Percentiles rank a stretch among this genome's conserved stretches.
Evolutionary conservation across 1,140 invertebrate genomes (phyloP).

Genomic region (Camponotus pennsylvanicus): DNA sequence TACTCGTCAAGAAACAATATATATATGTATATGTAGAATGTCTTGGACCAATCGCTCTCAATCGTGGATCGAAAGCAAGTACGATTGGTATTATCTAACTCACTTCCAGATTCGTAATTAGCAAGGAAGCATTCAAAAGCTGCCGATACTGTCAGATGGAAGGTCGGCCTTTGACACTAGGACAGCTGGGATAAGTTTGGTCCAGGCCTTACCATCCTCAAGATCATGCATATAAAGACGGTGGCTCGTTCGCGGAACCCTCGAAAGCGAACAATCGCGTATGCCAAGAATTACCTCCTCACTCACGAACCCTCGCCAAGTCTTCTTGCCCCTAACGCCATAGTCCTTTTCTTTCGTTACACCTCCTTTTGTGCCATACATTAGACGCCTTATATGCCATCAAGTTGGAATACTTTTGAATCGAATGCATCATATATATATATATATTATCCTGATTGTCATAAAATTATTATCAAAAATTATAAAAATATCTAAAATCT

Average conservation of each 20-base stretch:
- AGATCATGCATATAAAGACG: conserved; percentile 59
- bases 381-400: neutral
- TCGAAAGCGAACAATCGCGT: conserved; percentile 75
- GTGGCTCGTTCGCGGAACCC: conserved; percentile 73
- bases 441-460: neutral
- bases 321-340: conserved; percentile 9
- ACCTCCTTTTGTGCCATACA: conserved; percentile 67
- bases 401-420: neutral
- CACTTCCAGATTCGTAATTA: conserved; percentile 46
- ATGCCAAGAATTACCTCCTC: conserved; percentile 76
- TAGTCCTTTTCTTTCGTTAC: conserved; percentile 30
- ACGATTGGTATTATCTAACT: conserved; percentile 19
- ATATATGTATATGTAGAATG: neutral
- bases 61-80: neutral
- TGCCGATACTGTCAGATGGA: conserved; percentile 13
- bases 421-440: neutral
- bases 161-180: conserved; percentile 27
- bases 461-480: neutral
- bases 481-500: neutral
- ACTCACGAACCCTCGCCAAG: conserved; percentile 74
- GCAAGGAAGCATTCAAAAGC: conserved; percentile 33
- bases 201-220: conserved; percentile 33
- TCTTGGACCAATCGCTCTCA: conserved; percentile 10
- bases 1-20: too few relatives aligned
- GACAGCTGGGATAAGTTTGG: conserved; percentile 37